phyloP scores from a whole-genome alignment of 2,797 vertebrate species.

The Chanos chanos region DNA sequence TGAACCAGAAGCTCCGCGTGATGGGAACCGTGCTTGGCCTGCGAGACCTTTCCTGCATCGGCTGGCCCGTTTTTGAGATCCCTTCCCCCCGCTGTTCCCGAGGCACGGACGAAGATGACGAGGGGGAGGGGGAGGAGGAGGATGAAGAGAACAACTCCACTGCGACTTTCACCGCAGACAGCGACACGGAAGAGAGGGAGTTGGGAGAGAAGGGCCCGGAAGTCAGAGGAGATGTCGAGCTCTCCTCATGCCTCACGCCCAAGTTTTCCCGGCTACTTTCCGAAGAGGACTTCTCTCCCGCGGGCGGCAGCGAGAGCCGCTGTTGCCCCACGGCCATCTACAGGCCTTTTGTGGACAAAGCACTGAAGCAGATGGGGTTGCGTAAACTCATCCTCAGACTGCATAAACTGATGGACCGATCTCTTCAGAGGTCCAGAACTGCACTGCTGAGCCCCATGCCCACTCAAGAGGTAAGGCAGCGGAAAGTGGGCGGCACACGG shows the following conservation, averaged over 20 bases:
- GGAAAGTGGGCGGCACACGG: neutral
- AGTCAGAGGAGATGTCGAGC: slow-evolving; percentile 59
- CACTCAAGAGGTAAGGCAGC: slow-evolving; percentile 81
- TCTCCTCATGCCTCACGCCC: slow-evolving; percentile 66
- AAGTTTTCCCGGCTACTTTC: slow-evolving; percentile 78
- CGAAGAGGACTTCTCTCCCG: slow-evolving; percentile 78
- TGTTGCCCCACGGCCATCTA: slow-evolving; percentile 93
- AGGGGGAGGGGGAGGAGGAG: slow-evolving; percentile 69
- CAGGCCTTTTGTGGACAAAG: slow-evolving; percentile 98
- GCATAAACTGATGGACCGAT: slow-evolving; percentile 98
- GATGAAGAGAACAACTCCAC: slow-evolving; percentile 72
- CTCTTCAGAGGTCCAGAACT: slow-evolving; percentile 88
- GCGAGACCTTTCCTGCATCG: slow-evolving; percentile 89
- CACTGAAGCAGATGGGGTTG: slow-evolving; percentile 98
- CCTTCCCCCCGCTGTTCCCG: slow-evolving; percentile 89
- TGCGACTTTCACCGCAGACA: slow-evolving; percentile 80
- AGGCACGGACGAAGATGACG: slow-evolving; percentile 75
- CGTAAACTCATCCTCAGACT: slow-evolving; percentile 95
- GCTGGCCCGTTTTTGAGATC: slow-evolving; percentile 99
- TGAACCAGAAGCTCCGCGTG: slow-evolving; percentile 96
- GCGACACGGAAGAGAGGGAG: slow-evolving; percentile 76
- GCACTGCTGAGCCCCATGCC: slow-evolving; percentile 83
- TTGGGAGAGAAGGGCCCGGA: slow-evolving; percentile 53
- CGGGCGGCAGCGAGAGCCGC: slow-evolving; percentile 65
- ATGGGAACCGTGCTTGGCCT: slow-evolving; percentile 98